Conservation (phyloP, 2,888 invertebrate species). For the Liodrosophila aerea region DNA sequence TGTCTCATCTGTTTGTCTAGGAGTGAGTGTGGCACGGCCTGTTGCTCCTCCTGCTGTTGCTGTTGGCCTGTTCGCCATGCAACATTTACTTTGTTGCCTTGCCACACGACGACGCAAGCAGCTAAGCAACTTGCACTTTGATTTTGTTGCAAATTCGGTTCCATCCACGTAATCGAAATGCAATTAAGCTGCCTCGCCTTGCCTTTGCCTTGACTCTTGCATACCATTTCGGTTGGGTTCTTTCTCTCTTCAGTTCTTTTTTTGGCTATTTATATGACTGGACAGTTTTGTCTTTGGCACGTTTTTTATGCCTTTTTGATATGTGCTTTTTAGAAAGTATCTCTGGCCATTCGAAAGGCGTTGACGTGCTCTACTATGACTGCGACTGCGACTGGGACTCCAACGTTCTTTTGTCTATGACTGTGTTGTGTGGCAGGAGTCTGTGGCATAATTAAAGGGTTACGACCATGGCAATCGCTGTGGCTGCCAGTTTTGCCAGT, state of each 20-base stretch:
- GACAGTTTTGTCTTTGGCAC: constrained; percentile 44
- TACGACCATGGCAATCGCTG: constrained; percentile 63
- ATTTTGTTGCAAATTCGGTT: constrained; percentile 62
- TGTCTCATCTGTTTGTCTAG: constrained; percentile 70
- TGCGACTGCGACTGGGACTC: too few relatives aligned
- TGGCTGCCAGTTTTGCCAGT: constrained; percentile 27
- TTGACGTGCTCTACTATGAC: constrained; percentile 48
- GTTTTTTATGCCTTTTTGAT: not conserved
- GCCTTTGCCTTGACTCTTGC: not conserved
- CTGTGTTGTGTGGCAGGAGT: not conserved
- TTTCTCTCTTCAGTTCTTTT: constrained; percentile 22
- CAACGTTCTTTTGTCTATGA: too few relatives aligned
- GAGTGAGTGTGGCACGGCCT: constrained; percentile 7
- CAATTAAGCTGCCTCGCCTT: constrained; percentile 63
- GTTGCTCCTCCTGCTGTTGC: constrained; percentile 36
- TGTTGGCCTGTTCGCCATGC: constrained; percentile 72
- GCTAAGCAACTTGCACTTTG: constrained; percentile 46
- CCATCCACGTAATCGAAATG: constrained; percentile 70
- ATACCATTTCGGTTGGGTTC: constrained; percentile 26
- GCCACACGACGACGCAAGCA: constrained; percentile 13
- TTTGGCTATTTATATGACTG: constrained; percentile 61
- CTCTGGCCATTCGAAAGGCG: constrained; percentile 74
- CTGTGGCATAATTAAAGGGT: constrained; percentile 75
- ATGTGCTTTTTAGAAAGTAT: constrained; percentile 66
- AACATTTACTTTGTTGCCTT: constrained; percentile 73